Base-by-base conservation (phyloP, 2,113 vertebrate species). In the Mirounga angustirostris region DNA sequence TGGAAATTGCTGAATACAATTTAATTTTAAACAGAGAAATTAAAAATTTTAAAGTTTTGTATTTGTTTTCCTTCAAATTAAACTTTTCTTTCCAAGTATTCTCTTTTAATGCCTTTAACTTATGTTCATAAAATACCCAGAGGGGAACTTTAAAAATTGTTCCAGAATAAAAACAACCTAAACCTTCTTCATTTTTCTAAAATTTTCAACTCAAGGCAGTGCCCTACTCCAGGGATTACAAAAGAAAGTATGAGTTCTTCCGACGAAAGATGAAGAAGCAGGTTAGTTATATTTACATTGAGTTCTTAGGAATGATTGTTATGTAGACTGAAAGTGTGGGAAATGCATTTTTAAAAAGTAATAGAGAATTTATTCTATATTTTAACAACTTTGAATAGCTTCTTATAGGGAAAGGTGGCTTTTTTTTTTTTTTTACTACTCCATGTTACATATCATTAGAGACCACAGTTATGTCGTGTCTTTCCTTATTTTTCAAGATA, bases 181-280 rank as follows among this genome's bases (percentile, higher is more conserved):
- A 98, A 96, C 43, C 50, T 87, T 97, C 36, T 97, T 96, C 86
- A 59, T 97, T 96, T 95, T 96, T 76, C 84, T n/a, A 69, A 95
- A 87, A 63, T 85, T 95, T 94, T 91, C 93, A n/a, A 95, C 82
- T 92, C 71, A 96, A 99, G 99, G 99, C 99, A 85, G 99, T 99
- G 99, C 99, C 99, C 99, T 99, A 99, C 98, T 99, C 99, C 98
- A 99, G 99, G 98, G 99, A 99, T 98, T 99, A 99, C 97, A 99
- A 99, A 97, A 99, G 99, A 97, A 99, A 99, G 97, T 99, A 99
- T 43, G 99, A 99, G 58, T 99, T 99, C 99, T 99, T 99, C 99
- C 99, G 99, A 76, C 99, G 99, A 98, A 99, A 99, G 97, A 59
- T 99, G 97, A 99, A 99, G 99, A 99, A 99, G 97, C 99, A 99